Conservation (phyloP, 2,113 vertebrate species). For the Puma concolor region DNA sequence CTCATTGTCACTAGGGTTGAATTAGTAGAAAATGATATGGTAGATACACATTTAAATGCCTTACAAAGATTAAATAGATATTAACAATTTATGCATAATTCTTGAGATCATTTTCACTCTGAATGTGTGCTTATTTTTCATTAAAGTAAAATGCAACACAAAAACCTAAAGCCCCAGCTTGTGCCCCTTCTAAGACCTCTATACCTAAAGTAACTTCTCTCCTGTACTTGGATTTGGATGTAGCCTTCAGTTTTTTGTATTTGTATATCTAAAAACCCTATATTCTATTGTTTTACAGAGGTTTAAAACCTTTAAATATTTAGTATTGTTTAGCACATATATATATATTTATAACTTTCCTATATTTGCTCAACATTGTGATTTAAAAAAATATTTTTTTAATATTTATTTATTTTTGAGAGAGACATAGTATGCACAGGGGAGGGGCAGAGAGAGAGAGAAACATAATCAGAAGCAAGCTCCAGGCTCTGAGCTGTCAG, state of each 20-base stretch:
- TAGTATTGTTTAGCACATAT: neutral
- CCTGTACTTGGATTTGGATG: neutral
- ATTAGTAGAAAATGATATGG: neutral
- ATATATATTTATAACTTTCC: neutral
- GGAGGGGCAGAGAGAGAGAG: too few relatives aligned
- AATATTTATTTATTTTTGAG: too few relatives aligned
- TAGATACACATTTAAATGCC: neutral
- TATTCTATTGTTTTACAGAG: neutral
- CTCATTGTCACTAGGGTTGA: neutral
- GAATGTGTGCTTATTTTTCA: neutral
- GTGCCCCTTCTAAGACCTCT: neutral
- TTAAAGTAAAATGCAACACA: neutral
- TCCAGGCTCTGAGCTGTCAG: too few relatives aligned
- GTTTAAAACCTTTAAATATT: neutral
- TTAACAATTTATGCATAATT: neutral
- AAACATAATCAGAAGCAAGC: too few relatives aligned
- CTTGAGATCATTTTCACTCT: neutral
- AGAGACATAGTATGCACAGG: too few relatives aligned
- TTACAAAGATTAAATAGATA: neutral
- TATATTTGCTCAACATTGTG: neutral
- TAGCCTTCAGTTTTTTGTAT: neutral
- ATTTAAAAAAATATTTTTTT: neutral
- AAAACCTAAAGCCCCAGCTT: neutral
- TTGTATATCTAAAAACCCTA: neutral
- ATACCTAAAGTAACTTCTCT: neutral